Conservation (phyloP, 2,888 invertebrate genomes). For the Calameuta idolon region DNA sequence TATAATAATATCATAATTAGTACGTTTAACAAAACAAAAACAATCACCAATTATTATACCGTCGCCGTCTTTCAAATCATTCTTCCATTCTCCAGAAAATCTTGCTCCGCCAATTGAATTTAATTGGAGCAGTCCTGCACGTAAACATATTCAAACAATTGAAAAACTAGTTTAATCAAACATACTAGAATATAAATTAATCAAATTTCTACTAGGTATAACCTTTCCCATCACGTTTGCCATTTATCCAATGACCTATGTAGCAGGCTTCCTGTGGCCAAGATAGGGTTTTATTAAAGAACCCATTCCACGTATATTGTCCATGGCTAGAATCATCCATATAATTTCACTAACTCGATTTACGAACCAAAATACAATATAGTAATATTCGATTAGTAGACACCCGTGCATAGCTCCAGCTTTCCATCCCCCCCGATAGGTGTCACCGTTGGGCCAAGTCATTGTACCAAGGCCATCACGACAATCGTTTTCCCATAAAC, state of each 20-base stretch:
- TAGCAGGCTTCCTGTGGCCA: conserved; percentile 70
- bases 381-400: background rate
- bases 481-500: conserved; percentile 69
- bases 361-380: background rate
- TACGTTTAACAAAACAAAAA: background rate
- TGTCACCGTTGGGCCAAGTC: conserved; percentile 74
- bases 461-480: conserved; percentile 73
- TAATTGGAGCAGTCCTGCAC: conserved; percentile 64
- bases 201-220: conserved; percentile 38
- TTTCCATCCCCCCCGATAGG: conserved; percentile 74
- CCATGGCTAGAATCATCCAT: conserved; percentile 62
- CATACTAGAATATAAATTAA: background rate
- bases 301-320: conserved; percentile 72
- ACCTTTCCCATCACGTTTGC: conserved; percentile 70
- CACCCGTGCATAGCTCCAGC: conserved; percentile 71
- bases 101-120: conserved; percentile 71
- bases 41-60: conserved; percentile 59
- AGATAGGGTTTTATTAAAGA: conserved; percentile 70
- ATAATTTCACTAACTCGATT: background rate
- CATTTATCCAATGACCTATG: conserved; percentile 71
- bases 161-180: conserved; percentile 17
- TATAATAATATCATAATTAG: background rate
- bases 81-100: conserved; percentile 71
- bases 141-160: background rate
- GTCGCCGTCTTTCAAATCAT: conserved; percentile 72